Evolutionary conservation across 2,888 invertebrate genomes (phyloP), one percentile per base, ranked within the genome.

Genomic region (Cistogaster globosa): DNA sequence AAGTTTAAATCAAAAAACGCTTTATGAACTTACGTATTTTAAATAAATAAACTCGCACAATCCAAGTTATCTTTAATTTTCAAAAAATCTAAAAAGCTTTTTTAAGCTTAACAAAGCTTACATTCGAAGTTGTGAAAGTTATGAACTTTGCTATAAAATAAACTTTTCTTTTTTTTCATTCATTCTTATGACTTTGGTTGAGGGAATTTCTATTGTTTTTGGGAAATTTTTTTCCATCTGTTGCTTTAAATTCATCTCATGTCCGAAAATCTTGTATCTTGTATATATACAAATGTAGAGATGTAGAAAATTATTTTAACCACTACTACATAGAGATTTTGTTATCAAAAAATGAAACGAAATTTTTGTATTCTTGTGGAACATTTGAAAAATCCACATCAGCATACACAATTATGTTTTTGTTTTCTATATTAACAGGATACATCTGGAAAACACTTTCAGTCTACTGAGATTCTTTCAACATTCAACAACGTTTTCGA

Each of bases 391-490:
- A 79, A 74, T 77, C 68, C 53, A 83, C 83, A 77, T 67, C 57
- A 74, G 77, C 65, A 60, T 53, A 82, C 58, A 78, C 83, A 86
- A 84, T 86, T 87, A 86, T 87, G 58, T 60, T 55, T 85, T 87
- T 82, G 80, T 83, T 83, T 83, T 63, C 86, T 87, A 87, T 88
- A 88, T 87, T 88, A 87, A 87, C 87, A 86, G 88, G 89, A 89
- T 85, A 87, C 88, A 88, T 88, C 88, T 87, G 88, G 87, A 89
- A 87, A 87, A 87, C 87, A 87, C 86, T 86, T 88, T 89, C 87
- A 89, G 89, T 89, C 87, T 86, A 86, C 75, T 88, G 89, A 89
- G 89, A 88, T 88, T 88, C 87, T 88, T 87, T 88, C 88, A 87
- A 87, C 80, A 88, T 87, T 88, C 82, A 88, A 89, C 88, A 88